phyloP scores from a whole-genome alignment of 2,888 invertebrate species.

The Dilophus febrilis region DNA sequence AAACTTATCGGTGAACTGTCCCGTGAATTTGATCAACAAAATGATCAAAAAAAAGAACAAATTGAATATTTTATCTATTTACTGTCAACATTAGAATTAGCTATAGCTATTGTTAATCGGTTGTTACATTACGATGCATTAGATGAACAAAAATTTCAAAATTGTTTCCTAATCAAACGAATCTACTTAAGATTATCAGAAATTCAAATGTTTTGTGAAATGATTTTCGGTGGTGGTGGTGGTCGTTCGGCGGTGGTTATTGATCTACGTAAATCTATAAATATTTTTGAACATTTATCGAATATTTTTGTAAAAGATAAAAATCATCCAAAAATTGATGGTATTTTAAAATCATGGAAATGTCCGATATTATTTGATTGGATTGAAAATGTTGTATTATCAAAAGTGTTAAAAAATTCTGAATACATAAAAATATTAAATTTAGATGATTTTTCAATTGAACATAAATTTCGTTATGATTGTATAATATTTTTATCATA shows the following conservation, averaged over 20 bases:
- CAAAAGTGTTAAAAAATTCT: neutral
- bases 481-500: neutral
- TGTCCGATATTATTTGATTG: neutral
- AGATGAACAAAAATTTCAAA: slow-evolving; percentile 2
- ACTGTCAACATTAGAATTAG: neutral
- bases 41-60: neutral
- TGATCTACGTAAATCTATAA: too few species aligned
- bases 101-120: slow-evolving; percentile 2
- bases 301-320: neutral
- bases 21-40: neutral
- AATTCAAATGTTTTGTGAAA: neutral
- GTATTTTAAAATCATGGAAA: neutral
- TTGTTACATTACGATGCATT: slow-evolving; percentile 5
- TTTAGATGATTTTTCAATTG: neutral
- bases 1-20: too few species aligned
- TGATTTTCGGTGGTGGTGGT: too few species aligned
- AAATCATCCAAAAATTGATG: neutral
- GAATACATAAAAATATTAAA: neutral
- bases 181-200: slow-evolving; percentile 3
- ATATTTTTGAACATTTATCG: too few species aligned
- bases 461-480: neutral
- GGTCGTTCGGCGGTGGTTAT: too few species aligned
- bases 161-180: slow-evolving; percentile 4
- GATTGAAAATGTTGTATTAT: neutral
- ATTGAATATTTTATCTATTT: neutral